phyloP scores from a whole-genome alignment of 2,113 vertebrate species.

The Aleadryas rufinucha region DNA sequence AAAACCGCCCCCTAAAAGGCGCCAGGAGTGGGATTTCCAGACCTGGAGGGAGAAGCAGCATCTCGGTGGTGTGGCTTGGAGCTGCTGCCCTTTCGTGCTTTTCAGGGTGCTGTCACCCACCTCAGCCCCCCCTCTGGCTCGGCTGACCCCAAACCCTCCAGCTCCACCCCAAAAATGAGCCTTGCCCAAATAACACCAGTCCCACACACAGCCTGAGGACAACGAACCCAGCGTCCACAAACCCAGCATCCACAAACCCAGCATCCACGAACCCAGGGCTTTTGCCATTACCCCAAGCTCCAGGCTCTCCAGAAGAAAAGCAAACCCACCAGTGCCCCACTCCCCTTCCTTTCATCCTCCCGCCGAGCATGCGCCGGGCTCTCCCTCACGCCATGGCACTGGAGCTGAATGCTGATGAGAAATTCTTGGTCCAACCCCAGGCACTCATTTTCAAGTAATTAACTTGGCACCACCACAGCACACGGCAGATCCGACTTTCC shows the following conservation, averaged over 20 bases:
- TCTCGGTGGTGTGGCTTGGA: not conserved
- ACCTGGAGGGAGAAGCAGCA: not conserved
- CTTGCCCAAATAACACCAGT: accelerated
- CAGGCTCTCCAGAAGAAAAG: not conserved
- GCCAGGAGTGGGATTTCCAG: not conserved
- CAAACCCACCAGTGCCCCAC: not conserved
- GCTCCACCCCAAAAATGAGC: accelerated
- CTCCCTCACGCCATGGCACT: not conserved
- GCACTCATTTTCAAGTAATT: conserved; percentile 67
- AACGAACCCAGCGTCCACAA: accelerated
- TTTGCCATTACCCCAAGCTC: not conserved
- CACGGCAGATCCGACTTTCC: conserved; percentile 28
- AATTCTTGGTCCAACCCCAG: conserved; percentile 62
- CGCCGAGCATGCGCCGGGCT: not conserved
- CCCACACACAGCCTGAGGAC: accelerated
- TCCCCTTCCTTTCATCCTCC: not conserved
- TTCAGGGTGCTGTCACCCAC: not conserved
- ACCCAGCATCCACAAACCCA: not conserved
- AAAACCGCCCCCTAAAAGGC: not conserved
- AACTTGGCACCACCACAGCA: conserved; percentile 61
- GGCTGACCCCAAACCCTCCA: not conserved
- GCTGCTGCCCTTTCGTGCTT: not conserved
- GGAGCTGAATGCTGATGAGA: conserved; percentile 65
- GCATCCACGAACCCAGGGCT: accelerated
- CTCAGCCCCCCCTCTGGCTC: not conserved